Evolutionary conservation across 1,140 invertebrate species (phyloP), one percentile per base, ranked within the genome.

Genomic region (Thaumatotibia leucotreta): DNA sequence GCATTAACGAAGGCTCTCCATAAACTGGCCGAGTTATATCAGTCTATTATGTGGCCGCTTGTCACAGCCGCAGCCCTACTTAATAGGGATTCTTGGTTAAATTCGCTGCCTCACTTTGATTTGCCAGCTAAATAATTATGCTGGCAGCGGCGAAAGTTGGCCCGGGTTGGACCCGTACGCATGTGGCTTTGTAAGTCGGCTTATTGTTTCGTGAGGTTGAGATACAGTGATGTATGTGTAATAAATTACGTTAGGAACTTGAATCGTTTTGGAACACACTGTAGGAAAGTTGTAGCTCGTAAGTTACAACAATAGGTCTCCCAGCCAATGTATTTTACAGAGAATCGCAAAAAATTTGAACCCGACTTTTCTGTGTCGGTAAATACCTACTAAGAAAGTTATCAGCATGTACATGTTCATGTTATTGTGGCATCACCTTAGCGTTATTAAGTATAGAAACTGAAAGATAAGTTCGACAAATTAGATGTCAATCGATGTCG

Each of bases 31-130:
- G 50, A 66, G 24, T 65, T 66, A 69, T 73, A 73, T 64, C 72
- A 73, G 69, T 70, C 49, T 70, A 68, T 73, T 70, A 70, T 49
- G 66, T n/a, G 64, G 67, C 65, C 68, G 9, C 63, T 64, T 70
- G 65, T 70, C 68, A 68, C 72, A 65, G 61, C 72, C 68, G 68
- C 68, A 73, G 31, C 35, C 31, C 63, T 20, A 45, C 64, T 64
- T 73, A 69, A 66, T 66, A 63, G 45, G 68, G 66, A 64, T 67
- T 65, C 65, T 67, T 69, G 23, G 67, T 62, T 64, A 63, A 68
- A 72, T 45, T 68, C 29, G 32, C 61, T 24, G 50, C 23, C 52
- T 27, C 52, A 27, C 52, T 58, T 58, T 58, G 69, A 71, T 71
- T 74, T 71, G 58, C 64, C 62, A 58, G 24, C 52, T 31, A 58